Evolutionary conservation across 2,113 vertebrate species (phyloP).

Genomic region (Stegastes partitus): DNA sequence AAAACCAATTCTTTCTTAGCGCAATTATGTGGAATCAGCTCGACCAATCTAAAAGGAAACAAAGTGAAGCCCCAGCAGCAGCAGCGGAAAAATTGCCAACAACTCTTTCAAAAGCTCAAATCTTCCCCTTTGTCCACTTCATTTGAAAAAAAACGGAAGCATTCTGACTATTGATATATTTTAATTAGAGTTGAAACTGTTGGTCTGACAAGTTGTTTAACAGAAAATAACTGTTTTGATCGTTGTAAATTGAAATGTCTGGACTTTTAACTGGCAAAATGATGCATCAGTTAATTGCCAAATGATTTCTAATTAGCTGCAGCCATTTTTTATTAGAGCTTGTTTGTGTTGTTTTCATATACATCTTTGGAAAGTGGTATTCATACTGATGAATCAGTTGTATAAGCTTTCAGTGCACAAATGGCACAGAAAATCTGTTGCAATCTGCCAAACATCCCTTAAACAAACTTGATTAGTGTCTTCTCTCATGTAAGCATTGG

Average conservation of each 20-base stretch:
- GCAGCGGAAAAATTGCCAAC: neutral
- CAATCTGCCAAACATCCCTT: neutral
- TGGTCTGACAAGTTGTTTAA: neutral
- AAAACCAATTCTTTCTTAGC: no score
- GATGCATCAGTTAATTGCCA: neutral
- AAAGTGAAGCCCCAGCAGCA: no score
- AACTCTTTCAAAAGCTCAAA: neutral
- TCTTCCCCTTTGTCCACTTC: no score
- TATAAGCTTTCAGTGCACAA: neutral
- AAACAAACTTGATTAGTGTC: conserved; percentile 3
- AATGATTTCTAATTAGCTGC: neutral
- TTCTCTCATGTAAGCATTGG: conserved; percentile 11
- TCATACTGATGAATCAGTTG: neutral
- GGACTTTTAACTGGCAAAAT: neutral
- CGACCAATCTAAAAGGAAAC: no score
- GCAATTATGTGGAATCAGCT: no score
- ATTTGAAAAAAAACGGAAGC: neutral
- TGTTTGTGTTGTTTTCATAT: conserved; percentile 1
- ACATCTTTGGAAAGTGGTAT: neutral
- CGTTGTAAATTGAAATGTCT: neutral
- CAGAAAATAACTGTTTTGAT: neutral
- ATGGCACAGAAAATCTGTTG: neutral
- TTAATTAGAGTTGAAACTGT: neutral
- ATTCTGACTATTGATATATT: neutral
- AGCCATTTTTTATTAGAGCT: neutral